A percentile compares a stretch with the other conserved stretches of the same genome.
Evolutionary conservation across 1,140 invertebrate species (phyloP).

Genomic region (Meloidogyne chitwoodi): DNA sequence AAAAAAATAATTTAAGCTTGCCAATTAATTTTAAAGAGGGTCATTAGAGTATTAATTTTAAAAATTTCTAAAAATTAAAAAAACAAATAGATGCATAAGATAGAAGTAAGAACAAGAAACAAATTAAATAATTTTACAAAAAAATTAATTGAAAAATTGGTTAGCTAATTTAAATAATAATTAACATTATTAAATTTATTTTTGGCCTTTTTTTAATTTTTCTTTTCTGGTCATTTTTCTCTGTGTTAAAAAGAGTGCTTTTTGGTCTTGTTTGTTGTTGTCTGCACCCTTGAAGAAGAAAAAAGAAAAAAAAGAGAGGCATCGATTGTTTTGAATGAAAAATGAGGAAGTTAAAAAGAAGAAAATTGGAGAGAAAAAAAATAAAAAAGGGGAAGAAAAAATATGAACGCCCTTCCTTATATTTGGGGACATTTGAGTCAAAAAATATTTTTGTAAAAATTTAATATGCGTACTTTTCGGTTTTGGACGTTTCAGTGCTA

Average conservation of each 20-base stretch:
- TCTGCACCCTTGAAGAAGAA: background rate
- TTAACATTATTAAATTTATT: background rate
- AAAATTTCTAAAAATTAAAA: too few relatives aligned
- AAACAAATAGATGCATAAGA: too few relatives aligned
- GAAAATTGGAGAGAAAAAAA: background rate
- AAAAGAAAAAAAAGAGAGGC: background rate
- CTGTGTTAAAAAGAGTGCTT: background rate
- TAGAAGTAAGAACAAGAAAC: too few relatives aligned
- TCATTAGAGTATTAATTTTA: too few relatives aligned
- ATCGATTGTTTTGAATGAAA: background rate
- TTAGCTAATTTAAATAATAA: background rate
- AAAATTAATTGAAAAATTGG: too few relatives aligned
- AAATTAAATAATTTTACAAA: too few relatives aligned
- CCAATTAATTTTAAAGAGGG: too few relatives aligned
- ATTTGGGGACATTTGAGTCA: background rate
- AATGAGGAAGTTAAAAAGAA: background rate
- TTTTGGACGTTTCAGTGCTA: too few relatives aligned
- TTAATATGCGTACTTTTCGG: too few relatives aligned
- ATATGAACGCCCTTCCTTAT: background rate
- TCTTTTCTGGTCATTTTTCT: background rate
- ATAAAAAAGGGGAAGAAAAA: background rate
- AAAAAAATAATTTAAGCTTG: too few relatives aligned
- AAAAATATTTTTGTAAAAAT: background rate
- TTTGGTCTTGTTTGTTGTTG: background rate
- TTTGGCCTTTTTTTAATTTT: background rate